These are phyloP conservation scores for Melanophora roralis DNA, from an alignment of 2,888 invertebrate genomes.

Conservation along the genomic window DNA sequence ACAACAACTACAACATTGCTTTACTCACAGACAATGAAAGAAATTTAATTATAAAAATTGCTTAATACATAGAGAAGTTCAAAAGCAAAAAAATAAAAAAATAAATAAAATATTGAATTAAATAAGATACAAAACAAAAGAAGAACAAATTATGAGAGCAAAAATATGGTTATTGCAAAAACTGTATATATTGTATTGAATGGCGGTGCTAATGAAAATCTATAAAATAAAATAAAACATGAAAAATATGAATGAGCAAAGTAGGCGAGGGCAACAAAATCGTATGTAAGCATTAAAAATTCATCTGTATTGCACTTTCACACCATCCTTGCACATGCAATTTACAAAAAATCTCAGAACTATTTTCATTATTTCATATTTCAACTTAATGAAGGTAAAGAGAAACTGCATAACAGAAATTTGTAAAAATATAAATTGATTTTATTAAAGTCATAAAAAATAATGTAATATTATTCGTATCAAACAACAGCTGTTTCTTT, in stretches of 20 bases:
- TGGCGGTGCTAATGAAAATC: constrained; percentile 32
- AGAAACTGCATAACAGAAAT: not conserved
- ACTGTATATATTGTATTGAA: constrained; percentile 11
- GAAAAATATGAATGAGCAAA: constrained; percentile 4
- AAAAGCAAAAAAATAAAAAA: not conserved
- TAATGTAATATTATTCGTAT: not conserved
- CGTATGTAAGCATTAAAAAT: constrained; percentile 28
- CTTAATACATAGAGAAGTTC: constrained; percentile 28
- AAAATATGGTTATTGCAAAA: constrained; percentile 46
- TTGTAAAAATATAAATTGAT: constrained; percentile 29
- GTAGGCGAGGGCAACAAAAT: not conserved
- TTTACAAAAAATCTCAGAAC: not conserved
- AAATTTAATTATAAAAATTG: constrained; percentile 60
- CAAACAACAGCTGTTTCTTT: not conserved
- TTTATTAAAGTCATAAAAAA: constrained; percentile 11
- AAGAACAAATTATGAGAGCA: constrained; percentile 15
- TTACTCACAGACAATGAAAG: constrained; percentile 43
- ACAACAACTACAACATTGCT: not conserved
- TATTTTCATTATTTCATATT: constrained; percentile 6
- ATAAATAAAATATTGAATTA: constrained; percentile 27
- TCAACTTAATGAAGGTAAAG: not conserved
- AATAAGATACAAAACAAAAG: constrained; percentile 43
- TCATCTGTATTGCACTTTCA: constrained; percentile 15
- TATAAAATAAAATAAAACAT: not conserved
- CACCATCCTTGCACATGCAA: not conserved